phyloP scores from a whole-genome alignment of 2,797 vertebrate species.

The Numenius phaeopus region DNA sequence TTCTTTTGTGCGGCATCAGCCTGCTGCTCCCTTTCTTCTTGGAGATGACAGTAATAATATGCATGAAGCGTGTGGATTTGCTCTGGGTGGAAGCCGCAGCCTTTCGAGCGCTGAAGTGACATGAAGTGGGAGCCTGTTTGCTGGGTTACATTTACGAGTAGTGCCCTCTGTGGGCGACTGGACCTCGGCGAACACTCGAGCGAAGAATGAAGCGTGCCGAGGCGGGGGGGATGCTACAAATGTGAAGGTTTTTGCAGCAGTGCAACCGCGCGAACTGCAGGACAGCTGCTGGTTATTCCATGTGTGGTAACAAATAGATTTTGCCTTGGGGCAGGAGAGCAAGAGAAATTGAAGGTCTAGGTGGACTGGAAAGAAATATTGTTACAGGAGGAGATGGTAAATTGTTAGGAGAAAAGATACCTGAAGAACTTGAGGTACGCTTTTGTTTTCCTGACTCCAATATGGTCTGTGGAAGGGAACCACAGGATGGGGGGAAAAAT shows the following conservation, averaged over 20 bases:
- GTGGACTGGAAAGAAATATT: accelerated
- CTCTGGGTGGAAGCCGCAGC: background rate
- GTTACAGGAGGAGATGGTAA: background rate
- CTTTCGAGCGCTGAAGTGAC: background rate
- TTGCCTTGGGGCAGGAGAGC: background rate
- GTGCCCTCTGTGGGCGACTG: conserved; percentile 39
- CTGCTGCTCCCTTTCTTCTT: background rate
- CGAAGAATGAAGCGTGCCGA: background rate
- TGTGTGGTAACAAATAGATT: accelerated
- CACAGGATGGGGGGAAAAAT: background rate
- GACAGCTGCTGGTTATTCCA: accelerated
- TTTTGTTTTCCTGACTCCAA: background rate
- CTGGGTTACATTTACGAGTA: background rate
- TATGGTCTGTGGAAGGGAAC: background rate
- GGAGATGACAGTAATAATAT: background rate
- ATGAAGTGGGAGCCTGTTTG: accelerated
- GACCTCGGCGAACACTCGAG: background rate
- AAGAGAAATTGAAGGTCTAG: background rate
- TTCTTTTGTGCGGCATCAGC: background rate
- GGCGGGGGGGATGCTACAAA: background rate
- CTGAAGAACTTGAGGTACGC: accelerated
- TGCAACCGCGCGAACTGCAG: accelerated
- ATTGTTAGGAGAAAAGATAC: background rate
- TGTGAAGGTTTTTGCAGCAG: accelerated
- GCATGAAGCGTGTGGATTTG: background rate